Percentiles rank a stretch among this genome's conserved stretches.
Evolutionary conservation across 2,888 invertebrate genomes (phyloP).

Genomic region (Coecobrya sp.): DNA sequence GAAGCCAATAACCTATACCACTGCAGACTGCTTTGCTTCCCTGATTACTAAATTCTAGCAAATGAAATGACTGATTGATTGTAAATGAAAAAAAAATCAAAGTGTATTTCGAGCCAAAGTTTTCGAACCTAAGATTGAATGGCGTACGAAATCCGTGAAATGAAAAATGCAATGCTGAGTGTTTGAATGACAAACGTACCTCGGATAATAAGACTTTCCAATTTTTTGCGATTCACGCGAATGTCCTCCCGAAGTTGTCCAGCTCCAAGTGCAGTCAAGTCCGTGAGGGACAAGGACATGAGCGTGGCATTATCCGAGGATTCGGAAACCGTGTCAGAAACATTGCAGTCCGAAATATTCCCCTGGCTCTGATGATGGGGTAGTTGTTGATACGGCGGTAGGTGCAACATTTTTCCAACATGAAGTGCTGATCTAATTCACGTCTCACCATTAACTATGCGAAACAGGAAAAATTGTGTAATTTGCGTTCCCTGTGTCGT

Average conservation of each 20-base stretch:
- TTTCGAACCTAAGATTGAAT: too few relatives aligned
- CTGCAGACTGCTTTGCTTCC: too few relatives aligned
- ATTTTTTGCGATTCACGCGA: constrained; percentile 86
- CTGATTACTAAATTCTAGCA: too few relatives aligned
- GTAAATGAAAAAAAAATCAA: too few relatives aligned
- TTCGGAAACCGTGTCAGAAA: constrained; percentile 86
- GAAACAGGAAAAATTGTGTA: background rate
- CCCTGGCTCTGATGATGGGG: constrained; percentile 81
- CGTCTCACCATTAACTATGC: constrained; percentile 33
- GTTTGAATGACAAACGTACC: constrained; percentile 70
- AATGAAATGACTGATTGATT: too few relatives aligned
- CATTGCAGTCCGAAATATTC: constrained; percentile 81
- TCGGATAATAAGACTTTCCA: constrained; percentile 85
- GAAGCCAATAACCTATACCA: too few relatives aligned
- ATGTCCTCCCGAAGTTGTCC: constrained; percentile 86
- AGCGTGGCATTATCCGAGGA: constrained; percentile 86
- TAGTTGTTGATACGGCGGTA: constrained; percentile 74
- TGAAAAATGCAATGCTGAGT: background rate
- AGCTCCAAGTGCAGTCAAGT: constrained; percentile 85
- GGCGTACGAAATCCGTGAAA: too few relatives aligned
- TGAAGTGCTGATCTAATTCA: background rate
- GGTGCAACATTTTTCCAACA: constrained; percentile 80
- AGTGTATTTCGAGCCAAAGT: too few relatives aligned
- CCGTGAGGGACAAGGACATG: constrained; percentile 85
- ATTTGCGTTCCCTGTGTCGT: constrained; percentile 40